These are phyloP conservation scores for Oligia latruncula DNA, from an alignment of 2,888 invertebrate genomes.

Conservation along the genomic window DNA sequence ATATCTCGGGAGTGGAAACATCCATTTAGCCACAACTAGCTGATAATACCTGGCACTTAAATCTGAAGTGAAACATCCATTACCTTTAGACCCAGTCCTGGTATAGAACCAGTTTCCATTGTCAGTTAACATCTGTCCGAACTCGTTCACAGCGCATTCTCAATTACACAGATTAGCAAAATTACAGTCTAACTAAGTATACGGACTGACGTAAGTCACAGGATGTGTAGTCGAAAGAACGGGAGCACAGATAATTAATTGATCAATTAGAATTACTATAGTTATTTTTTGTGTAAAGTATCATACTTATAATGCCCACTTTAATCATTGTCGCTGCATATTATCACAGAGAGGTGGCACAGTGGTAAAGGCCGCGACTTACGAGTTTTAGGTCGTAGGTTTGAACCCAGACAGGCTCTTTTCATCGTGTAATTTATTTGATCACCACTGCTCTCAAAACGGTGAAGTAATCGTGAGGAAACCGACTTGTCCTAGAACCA, in stretches of 20 bases:
- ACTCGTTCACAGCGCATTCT: slow-evolving; percentile 46
- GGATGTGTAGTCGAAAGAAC: slow-evolving; percentile 15
- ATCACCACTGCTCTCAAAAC: background rate
- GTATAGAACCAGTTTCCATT: slow-evolving; percentile 55
- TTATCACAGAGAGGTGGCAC: background rate
- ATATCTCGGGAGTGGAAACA: slow-evolving; percentile 1
- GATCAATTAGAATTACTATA: slow-evolving; percentile 12
- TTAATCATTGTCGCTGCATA: slow-evolving; percentile 4
- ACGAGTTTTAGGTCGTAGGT: no score
- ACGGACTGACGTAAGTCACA: slow-evolving; percentile 19
- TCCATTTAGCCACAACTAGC: slow-evolving; percentile 19
- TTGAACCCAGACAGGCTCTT: no score
- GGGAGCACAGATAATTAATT: slow-evolving; percentile 14
- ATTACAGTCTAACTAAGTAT: slow-evolving; percentile 28
- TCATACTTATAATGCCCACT: background rate
- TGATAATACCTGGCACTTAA: slow-evolving; percentile 34
- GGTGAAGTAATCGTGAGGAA: background rate
- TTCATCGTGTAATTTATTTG: background rate
- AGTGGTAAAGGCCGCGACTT: no score
- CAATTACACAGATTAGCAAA: slow-evolving; percentile 44
- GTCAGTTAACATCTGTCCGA: slow-evolving; percentile 42
- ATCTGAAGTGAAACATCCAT: slow-evolving; percentile 43
- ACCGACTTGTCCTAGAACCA: no score
- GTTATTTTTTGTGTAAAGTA: slow-evolving; percentile 28
- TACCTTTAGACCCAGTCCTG: slow-evolving; percentile 41